Conservation (phyloP, 2,888 invertebrate species). For the Zaprionus lineosus region DNA sequence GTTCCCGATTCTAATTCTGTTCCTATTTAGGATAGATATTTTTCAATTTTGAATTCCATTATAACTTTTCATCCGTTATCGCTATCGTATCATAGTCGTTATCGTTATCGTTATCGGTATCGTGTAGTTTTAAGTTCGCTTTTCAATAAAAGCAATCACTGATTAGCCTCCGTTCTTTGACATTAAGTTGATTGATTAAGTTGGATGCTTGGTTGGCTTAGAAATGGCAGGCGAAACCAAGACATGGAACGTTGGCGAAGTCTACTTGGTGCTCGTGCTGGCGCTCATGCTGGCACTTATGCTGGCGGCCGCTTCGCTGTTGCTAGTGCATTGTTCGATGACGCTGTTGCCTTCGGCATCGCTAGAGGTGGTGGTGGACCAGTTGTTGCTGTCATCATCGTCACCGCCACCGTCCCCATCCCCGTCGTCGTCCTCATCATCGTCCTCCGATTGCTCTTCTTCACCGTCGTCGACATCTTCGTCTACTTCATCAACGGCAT, state of each 20-base stretch:
- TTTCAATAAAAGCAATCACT: slow-evolving; percentile 69
- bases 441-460: slow-evolving; percentile 52
- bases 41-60: no score
- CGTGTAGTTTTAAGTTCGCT: slow-evolving; percentile 32
- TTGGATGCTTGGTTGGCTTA: slow-evolving; percentile 35
- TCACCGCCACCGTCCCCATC: no score
- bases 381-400: slow-evolving; percentile 72
- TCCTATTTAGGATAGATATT: no score
- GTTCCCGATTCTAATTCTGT: no score
- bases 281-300: no score
- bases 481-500: slow-evolving; percentile 54
- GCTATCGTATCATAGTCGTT: no score
- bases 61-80: no score
- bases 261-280: slow-evolving; percentile 50
- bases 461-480: slow-evolving; percentile 59
- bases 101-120: slow-evolving; percentile 31
- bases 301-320: no score
- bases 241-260: slow-evolving; percentile 22
- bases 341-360: no score
- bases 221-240: slow-evolving; percentile 53
- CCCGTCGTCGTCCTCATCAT: slow-evolving; percentile 53
- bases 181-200: slow-evolving; percentile 64
- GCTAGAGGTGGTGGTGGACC: slow-evolving; percentile 53
- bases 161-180: slow-evolving; percentile 75
- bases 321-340: no score